Conservation (phyloP, 2,797 vertebrate species). For the Propithecus perrieri region DNA sequence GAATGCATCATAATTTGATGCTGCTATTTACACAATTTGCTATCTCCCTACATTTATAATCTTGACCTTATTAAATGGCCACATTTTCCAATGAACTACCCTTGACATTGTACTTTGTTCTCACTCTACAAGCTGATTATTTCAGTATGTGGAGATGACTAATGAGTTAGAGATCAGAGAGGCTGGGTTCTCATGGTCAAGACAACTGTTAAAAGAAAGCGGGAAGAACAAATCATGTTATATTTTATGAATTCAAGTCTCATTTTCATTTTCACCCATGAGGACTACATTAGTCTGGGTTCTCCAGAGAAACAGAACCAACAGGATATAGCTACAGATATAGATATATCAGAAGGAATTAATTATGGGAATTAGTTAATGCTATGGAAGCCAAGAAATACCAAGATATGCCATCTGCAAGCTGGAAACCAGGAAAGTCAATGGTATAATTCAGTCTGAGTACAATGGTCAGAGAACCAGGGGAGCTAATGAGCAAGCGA, state of each 20-base stretch:
- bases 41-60: not conserved
- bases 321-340: too few relatives aligned
- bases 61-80: not conserved
- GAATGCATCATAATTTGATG: not conserved
- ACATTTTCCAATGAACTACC: not conserved
- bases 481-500: accelerated
- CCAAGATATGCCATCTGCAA: not conserved
- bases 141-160: not conserved
- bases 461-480: not conserved
- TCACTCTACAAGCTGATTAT: not conserved
- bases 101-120: not conserved
- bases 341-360: not conserved
- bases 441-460: not conserved
- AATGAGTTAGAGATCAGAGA: not conserved
- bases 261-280: not conserved
- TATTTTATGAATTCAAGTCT: not conserved
- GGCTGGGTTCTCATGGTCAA: not conserved
- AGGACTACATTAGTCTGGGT: not conserved
- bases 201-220: not conserved
- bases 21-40: not conserved
- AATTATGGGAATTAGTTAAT: not conserved
- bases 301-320: not conserved
- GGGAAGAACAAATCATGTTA: not conserved
- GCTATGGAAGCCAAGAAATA: not conserved
- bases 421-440: not conserved